Evolutionary conservation across 2,113 vertebrate genomes (phyloP).

Genomic region (Antigone vipio): DNA sequence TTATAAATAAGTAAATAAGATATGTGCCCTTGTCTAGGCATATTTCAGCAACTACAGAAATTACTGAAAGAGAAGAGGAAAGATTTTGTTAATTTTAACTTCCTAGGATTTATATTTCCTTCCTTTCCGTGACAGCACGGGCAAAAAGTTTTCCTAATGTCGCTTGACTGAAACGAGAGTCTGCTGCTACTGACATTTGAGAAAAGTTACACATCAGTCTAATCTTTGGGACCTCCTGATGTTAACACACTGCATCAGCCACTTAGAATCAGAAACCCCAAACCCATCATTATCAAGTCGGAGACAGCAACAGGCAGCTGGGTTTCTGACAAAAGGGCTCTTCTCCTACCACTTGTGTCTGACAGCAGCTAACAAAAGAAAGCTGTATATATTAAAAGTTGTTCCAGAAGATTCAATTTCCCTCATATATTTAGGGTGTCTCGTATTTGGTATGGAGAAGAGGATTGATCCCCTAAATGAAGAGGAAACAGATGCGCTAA

Average conservation of each 20-base stretch:
- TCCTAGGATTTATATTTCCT: background rate
- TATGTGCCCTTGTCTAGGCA: background rate
- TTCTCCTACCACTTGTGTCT: background rate
- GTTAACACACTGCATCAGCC: background rate
- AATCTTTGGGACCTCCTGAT: background rate
- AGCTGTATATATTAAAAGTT: background rate
- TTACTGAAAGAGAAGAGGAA: background rate
- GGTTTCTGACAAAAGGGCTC: background rate
- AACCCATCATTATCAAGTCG: background rate
- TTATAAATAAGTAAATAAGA: background rate
- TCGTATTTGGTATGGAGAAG: background rate
- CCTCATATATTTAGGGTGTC: background rate
- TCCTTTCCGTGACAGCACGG: background rate
- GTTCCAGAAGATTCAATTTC: background rate
- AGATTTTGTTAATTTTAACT: background rate
- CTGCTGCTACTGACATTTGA: background rate
- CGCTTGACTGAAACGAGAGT: background rate
- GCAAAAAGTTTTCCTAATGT: background rate
- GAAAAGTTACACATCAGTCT: background rate
- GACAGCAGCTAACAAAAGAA: background rate
- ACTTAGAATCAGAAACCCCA: background rate
- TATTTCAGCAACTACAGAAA: background rate
- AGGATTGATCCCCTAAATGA: background rate
- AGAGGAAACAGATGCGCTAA: background rate
- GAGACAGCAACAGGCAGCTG: background rate